Percentiles rank a stretch among this genome's conserved stretches.
Conservation (phyloP, 2,113 vertebrate species). For the Ancistrus triradiatus region DNA sequence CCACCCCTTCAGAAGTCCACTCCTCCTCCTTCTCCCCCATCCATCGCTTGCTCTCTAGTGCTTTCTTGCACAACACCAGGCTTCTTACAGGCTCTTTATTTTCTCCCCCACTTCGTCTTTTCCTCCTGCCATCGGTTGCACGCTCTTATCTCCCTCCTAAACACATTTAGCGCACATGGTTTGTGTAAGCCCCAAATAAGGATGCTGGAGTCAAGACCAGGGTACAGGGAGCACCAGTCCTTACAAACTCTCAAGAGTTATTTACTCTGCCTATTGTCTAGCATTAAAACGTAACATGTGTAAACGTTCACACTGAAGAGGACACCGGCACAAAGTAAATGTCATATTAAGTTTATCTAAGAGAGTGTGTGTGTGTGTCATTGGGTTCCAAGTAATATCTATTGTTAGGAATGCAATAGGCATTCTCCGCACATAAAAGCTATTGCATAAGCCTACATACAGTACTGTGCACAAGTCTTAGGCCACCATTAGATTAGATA, state of each 20-base stretch:
- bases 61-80: slow-evolving; percentile 34
- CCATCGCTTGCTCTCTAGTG: slow-evolving; percentile 38
- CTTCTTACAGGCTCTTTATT: slow-evolving; percentile 14
- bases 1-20: slow-evolving; percentile 52
- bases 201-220: slow-evolving; percentile 38
- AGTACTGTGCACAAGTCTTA: no score
- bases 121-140: slow-evolving; percentile 29
- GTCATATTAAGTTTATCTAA: no score
- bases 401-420: no score
- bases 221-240: slow-evolving; percentile 42
- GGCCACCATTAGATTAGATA: no score
- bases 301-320: no score
- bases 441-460: no score
- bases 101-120: slow-evolving; percentile 11
- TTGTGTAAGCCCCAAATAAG: slow-evolving; percentile 70
- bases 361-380: no score
- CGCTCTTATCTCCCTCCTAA: slow-evolving; percentile 41
- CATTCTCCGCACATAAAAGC: no score
- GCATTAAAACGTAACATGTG: slow-evolving; percentile 2
- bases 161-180: slow-evolving; percentile 57
- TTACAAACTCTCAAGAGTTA: slow-evolving; percentile 45
- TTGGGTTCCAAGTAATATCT: no score
- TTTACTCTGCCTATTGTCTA: slow-evolving; percentile 15
- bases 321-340: no score
- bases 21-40: slow-evolving; percentile 47